phyloP scores from a whole-genome alignment of 2,888 invertebrate genomes.

The Biston betularia region DNA sequence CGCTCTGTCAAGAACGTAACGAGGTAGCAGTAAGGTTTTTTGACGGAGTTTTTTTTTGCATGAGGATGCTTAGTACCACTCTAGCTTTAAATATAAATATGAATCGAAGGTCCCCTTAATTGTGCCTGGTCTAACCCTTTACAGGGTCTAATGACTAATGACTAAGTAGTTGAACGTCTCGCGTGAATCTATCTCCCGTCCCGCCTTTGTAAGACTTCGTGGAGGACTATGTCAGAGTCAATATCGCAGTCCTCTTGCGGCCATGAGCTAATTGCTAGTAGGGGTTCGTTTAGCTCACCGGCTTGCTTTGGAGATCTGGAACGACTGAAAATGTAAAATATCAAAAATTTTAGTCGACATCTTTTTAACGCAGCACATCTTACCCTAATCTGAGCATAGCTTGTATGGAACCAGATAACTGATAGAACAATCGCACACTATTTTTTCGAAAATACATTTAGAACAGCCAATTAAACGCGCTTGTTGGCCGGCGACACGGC shows the following conservation, averaged over 20 bases:
- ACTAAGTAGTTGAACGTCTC: background rate
- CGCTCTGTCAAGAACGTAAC: too few species aligned
- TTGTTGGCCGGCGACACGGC: too few species aligned
- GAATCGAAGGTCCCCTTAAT: conserved; percentile 1
- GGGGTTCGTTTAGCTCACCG: conserved; percentile 65
- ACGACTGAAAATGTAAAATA: conserved; percentile 28
- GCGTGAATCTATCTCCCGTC: conserved; percentile 38
- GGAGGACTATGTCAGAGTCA: conserved; percentile 83
- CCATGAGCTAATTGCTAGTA: conserved; percentile 68
- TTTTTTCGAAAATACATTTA: too few species aligned
- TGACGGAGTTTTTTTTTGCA: too few species aligned
- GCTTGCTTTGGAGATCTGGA: conserved; percentile 47
- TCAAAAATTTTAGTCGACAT: too few species aligned
- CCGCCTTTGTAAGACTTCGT: conserved; percentile 70
- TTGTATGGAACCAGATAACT: too few species aligned
- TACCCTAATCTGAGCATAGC: too few species aligned
- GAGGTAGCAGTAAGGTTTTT: too few species aligned
- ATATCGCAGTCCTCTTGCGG: conserved; percentile 77
- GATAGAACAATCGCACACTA: too few species aligned
- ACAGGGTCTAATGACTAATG: background rate
- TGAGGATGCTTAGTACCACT: conserved; percentile 18
- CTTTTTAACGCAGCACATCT: too few species aligned
- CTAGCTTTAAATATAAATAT: background rate
- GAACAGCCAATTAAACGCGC: too few species aligned
- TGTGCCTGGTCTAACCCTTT: conserved; percentile 1